Conservation (phyloP, 1,140 invertebrate species). For the Pseudomyrmex concolor region DNA sequence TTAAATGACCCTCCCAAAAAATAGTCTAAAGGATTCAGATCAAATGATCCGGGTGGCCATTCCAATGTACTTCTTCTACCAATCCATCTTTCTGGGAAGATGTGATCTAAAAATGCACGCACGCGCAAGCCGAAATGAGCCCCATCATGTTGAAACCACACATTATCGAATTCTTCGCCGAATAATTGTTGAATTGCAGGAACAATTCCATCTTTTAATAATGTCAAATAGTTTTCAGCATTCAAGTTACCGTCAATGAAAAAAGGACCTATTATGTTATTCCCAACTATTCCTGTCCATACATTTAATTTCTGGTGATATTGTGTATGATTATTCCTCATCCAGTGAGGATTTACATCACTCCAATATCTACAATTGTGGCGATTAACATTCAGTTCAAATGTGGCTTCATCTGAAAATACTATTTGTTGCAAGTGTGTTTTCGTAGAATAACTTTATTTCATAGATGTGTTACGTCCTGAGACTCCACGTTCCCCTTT, state of each 20-base stretch:
- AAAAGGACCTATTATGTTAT: not conserved
- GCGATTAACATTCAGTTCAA: not conserved
- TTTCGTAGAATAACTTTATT: too few species aligned
- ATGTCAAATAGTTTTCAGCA: not conserved
- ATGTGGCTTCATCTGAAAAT: too few species aligned
- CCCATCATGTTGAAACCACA: not conserved
- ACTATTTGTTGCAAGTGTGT: too few species aligned
- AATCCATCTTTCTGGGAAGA: not conserved
- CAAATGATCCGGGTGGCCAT: not conserved
- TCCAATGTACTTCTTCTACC: not conserved
- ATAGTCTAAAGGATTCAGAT: not conserved
- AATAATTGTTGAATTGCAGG: not conserved
- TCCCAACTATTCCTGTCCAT: not conserved
- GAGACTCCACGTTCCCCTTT: too few species aligned
- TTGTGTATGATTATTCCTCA: not conserved
- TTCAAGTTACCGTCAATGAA: not conserved
- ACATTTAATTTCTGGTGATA: conserved; percentile 4
- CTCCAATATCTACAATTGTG: not conserved
- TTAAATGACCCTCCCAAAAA: not conserved
- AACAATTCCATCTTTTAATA: not conserved
- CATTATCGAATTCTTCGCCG: not conserved
- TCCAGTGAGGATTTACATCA: not conserved
- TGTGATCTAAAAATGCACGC: not conserved
- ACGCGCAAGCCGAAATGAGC: not conserved
- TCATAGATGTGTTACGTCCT: too few species aligned